These are phyloP conservation scores for Ylistrum balloti DNA, from an alignment of 1,140 invertebrate genomes.

Conservation along the genomic window DNA sequence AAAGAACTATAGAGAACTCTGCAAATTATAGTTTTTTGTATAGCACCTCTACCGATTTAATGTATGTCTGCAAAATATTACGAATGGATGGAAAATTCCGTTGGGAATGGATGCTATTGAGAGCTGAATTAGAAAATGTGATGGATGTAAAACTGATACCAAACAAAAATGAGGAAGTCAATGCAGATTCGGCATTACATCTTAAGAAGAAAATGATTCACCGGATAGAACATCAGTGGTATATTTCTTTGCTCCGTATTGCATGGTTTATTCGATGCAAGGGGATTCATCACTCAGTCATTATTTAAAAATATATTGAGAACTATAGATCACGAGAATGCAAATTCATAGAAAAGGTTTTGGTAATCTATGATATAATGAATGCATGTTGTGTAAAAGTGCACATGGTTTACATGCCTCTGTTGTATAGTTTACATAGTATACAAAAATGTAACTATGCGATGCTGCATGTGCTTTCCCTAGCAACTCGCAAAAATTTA, in stretches of 20 bases:
- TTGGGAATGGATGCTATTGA: neutral
- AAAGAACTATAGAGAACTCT: slow-evolving; percentile 21
- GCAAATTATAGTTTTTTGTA: neutral
- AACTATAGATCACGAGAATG: neutral
- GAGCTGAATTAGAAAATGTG: neutral
- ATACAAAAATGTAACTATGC: no score
- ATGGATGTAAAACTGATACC: neutral
- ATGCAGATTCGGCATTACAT: neutral
- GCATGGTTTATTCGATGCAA: neutral
- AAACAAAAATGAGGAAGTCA: neutral
- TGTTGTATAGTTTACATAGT: no score
- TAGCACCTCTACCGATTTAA: neutral
- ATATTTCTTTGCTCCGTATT: neutral
- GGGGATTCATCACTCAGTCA: neutral
- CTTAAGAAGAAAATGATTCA: neutral
- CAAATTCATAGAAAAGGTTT: neutral
- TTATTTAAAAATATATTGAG: neutral
- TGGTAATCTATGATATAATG: neutral
- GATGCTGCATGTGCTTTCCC: no score
- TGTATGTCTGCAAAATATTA: slow-evolving; percentile 35
- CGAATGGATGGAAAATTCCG: neutral
- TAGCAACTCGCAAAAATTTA: no score
- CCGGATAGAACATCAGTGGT: neutral
- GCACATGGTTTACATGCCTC: no score
- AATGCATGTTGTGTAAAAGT: no score